These are phyloP conservation scores for Xenopus borealis DNA, from an alignment of 2,113 vertebrate species.

Conservation along the genomic window DNA sequence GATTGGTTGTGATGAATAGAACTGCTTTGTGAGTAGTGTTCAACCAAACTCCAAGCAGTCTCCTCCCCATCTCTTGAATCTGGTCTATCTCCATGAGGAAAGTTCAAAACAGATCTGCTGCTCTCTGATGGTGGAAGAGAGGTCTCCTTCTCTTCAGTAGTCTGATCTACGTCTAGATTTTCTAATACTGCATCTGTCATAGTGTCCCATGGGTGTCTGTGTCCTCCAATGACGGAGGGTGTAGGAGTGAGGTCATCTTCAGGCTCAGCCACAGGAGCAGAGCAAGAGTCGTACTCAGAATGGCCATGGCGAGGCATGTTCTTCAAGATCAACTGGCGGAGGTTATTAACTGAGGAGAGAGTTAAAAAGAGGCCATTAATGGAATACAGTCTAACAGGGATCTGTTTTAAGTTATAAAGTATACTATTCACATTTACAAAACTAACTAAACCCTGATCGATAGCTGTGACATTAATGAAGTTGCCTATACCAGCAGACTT, in stretches of 20 bases:
- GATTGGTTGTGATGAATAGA: constrained; percentile 48
- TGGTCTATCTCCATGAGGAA: background rate
- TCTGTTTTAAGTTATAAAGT: no score
- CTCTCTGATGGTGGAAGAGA: background rate
- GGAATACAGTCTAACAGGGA: no score
- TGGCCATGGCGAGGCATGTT: constrained; percentile 49
- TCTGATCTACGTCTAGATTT: background rate
- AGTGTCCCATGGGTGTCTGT: constrained; percentile 46
- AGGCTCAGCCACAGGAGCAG: constrained; percentile 37
- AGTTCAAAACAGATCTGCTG: background rate
- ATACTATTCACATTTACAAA: no score
- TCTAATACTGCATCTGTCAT: constrained; percentile 32
- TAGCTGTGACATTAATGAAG: no score
- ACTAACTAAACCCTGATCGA: no score
- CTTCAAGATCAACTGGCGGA: constrained; percentile 58
- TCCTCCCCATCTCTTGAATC: fast-evolving
- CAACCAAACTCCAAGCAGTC: fast-evolving
- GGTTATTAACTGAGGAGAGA: constrained; percentile 60
- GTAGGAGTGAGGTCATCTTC: constrained; percentile 63
- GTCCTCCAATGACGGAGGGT: constrained; percentile 47
- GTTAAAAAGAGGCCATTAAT: background rate
- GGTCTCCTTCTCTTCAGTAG: fast-evolving
- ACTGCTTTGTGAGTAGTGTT: constrained; percentile 33
- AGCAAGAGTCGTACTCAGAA: background rate
- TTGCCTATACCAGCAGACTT: background rate